A percentile compares a stretch with the other conserved stretches of the same genome.
phyloP scores from a whole-genome alignment of 2,113 vertebrate species.

The Zootoca vivipara region DNA sequence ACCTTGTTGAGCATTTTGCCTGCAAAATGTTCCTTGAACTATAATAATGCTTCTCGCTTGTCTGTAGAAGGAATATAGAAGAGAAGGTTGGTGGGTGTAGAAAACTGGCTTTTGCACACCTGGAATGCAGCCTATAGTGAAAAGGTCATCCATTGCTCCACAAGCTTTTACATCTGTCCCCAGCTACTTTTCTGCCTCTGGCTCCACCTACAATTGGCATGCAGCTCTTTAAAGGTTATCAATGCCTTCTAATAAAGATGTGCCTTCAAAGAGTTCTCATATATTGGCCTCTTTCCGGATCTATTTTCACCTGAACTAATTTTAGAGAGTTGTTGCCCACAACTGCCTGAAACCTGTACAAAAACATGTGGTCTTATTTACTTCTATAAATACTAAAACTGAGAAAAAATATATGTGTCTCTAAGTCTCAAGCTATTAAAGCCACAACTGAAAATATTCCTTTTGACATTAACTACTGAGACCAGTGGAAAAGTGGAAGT shows the following conservation, averaged over 20 bases:
- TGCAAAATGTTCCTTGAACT: too few species aligned
- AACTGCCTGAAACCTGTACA: background rate
- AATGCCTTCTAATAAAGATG: background rate
- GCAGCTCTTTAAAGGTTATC: too few species aligned
- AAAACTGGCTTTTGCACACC: too few species aligned
- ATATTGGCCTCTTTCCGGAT: background rate
- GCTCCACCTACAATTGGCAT: too few species aligned
- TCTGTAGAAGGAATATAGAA: too few species aligned
- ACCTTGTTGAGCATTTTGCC: too few species aligned
- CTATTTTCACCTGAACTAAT: background rate
- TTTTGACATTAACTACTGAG: slow-evolving; percentile 23
- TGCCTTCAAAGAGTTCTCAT: background rate
- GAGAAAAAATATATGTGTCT: background rate
- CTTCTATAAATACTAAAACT: background rate
- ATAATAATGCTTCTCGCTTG: too few species aligned
- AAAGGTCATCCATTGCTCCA: too few species aligned
- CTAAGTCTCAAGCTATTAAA: background rate
- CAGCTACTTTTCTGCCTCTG: too few species aligned
- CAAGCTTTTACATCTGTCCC: too few species aligned
- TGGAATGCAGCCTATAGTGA: too few species aligned
- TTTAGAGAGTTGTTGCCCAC: background rate
- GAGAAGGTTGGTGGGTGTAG: too few species aligned
- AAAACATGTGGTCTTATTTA: background rate
- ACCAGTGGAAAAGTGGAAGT: background rate
- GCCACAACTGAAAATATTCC: background rate